Evolutionary conservation across 1,140 invertebrate genomes (phyloP).

Genomic region (Cydia amplana): DNA sequence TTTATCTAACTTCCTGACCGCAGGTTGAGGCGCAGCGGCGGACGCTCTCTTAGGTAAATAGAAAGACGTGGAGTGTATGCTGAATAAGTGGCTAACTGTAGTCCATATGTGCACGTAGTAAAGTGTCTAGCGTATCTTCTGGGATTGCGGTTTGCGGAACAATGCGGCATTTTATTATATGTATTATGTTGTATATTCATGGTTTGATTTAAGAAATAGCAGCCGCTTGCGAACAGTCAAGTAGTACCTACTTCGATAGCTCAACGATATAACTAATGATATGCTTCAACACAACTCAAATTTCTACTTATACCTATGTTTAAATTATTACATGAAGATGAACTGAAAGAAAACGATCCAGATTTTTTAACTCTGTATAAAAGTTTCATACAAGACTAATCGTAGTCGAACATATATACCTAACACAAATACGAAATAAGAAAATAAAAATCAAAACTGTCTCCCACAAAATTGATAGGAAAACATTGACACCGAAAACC

Average conservation of each 20-base stretch:
- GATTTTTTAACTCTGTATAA: too few relatives aligned
- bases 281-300: too few relatives aligned
- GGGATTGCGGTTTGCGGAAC: constrained; percentile 8
- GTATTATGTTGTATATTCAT: neutral
- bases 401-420: neutral
- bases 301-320: too few relatives aligned
- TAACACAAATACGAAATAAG: neutral
- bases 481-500: neutral
- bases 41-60: neutral
- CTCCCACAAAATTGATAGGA: neutral
- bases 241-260: too few relatives aligned
- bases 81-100: constrained; percentile 9
- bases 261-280: too few relatives aligned
- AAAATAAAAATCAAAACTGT: neutral
- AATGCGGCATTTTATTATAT: neutral
- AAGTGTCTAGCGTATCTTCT: neutral
- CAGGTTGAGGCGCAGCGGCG: neutral
- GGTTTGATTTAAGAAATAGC: neutral
- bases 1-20: neutral
- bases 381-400: too few relatives aligned
- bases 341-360: too few relatives aligned
- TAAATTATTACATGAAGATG: too few relatives aligned
- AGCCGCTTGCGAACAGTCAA: neutral
- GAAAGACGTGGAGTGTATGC: constrained; percentile 3
- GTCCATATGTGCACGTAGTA: constrained; percentile 6